Percentiles rank a stretch among this genome's conserved stretches.
phyloP scores from a whole-genome alignment of 1,140 invertebrate species.

The Pristionchus pacificus region DNA sequence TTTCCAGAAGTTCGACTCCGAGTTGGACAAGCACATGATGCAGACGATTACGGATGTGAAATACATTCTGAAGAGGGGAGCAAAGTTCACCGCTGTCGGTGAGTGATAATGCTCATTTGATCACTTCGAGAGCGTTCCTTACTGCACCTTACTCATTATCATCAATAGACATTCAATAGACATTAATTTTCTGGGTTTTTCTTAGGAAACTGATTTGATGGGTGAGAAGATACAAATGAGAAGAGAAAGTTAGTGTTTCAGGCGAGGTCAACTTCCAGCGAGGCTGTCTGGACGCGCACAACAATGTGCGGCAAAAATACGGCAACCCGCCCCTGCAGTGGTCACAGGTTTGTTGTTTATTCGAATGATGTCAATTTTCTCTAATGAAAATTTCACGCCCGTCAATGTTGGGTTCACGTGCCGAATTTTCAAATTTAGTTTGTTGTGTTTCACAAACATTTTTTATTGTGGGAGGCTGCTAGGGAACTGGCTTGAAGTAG shows the following conservation, averaged over 20 bases:
- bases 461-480: too few relatives aligned
- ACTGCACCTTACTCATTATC: too few relatives aligned
- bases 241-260: slow-evolving; percentile 18
- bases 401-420: too few relatives aligned
- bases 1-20: slow-evolving; percentile 40
- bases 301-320: slow-evolving; percentile 45
- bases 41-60: slow-evolving; percentile 57
- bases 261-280: slow-evolving; percentile 54
- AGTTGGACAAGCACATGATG: slow-evolving; percentile 54
- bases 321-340: slow-evolving; percentile 22
- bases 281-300: slow-evolving; percentile 56
- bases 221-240: not conserved
- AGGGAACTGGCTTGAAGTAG: too few relatives aligned
- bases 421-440: too few relatives aligned
- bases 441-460: too few relatives aligned
- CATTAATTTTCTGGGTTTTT: too few relatives aligned
- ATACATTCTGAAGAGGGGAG: slow-evolving; percentile 51
- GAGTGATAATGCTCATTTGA: slow-evolving; percentile 19
- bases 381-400: not conserved
- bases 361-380: slow-evolving; percentile 28
- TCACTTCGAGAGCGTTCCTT: too few relatives aligned
- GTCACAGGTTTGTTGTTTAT: too few relatives aligned
- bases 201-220: too few relatives aligned
- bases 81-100: slow-evolving; percentile 56
- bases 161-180: too few relatives aligned